A percentile compares a stretch with the other conserved stretches of the same genome.
phyloP scores from a whole-genome alignment of 2,888 invertebrate genomes.

The Stenolophus ochropezus region DNA sequence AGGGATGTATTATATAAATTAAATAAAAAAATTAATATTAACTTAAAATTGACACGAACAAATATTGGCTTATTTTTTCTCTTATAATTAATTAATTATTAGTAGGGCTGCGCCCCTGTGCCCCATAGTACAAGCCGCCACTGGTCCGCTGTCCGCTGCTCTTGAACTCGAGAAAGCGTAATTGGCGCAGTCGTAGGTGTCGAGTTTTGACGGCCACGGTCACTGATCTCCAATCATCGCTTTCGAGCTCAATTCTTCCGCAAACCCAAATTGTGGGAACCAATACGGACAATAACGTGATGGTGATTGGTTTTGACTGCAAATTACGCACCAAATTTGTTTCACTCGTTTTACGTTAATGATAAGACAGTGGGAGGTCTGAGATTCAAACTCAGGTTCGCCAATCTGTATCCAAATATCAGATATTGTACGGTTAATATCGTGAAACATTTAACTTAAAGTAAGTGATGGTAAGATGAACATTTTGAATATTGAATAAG shows the following conservation, averaged over 20 bases:
- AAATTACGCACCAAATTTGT: constrained; percentile 7
- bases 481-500: neutral
- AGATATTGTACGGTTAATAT: neutral
- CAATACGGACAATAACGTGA: neutral
- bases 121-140: too few relatives aligned
- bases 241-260: neutral
- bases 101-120: too few relatives aligned
- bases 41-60: too few relatives aligned
- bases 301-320: constrained; percentile 17
- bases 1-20: too few relatives aligned
- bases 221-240: constrained; percentile 6
- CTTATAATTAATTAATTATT: too few relatives aligned
- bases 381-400: too few relatives aligned
- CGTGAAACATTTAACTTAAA: too few relatives aligned
- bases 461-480: neutral
- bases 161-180: constrained; percentile 40
- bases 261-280: neutral
- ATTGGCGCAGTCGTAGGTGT: constrained; percentile 18
- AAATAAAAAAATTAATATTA: too few relatives aligned
- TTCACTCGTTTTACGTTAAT: neutral
- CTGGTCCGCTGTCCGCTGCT: too few relatives aligned
- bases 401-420: neutral
- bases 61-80: too few relatives aligned
- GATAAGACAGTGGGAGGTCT: too few relatives aligned
- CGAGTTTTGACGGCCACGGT: neutral